Evolutionary conservation across 1,140 invertebrate genomes (phyloP).

Genomic region (Trichonephila clavipes): DNA sequence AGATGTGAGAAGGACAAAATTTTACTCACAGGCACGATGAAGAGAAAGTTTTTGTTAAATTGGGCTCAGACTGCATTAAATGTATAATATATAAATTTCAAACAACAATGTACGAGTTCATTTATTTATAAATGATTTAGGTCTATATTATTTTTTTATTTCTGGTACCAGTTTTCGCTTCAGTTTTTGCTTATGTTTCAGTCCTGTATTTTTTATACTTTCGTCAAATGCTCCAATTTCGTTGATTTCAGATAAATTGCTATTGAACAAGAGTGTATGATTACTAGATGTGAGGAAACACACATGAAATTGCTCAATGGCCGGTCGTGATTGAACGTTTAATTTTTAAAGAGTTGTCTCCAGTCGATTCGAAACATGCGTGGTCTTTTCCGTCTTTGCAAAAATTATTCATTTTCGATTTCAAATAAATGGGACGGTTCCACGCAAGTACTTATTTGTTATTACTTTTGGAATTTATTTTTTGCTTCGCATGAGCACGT

Average conservation of each 20-base stretch:
- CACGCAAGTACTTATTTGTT: not conserved
- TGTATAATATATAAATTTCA: constrained; percentile 51
- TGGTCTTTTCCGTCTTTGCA: not conserved
- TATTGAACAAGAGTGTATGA: not conserved
- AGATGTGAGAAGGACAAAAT: constrained; percentile 36
- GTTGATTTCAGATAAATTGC: not conserved
- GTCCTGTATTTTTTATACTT: not conserved
- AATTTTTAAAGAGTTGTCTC: constrained; percentile 20
- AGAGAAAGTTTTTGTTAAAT: constrained; percentile 50
- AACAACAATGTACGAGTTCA: not conserved
- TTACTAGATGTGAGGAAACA: not conserved
- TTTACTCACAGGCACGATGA: constrained; percentile 32
- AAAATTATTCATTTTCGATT: not conserved
- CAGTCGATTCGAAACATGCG: not conserved
- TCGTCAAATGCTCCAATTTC: not conserved
- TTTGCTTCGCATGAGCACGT: not conserved
- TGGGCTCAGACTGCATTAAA: constrained; percentile 45
- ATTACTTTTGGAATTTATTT: not conserved
- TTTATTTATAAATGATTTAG: not conserved
- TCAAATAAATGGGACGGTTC: not conserved
- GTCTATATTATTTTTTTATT: not conserved
- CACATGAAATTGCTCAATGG: not conserved
- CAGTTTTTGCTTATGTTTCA: not conserved
- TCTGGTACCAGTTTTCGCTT: not conserved
- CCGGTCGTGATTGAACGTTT: not conserved